Base-by-base conservation (phyloP, 53 echinoderm and acorn worm species). In the Hippasteria phrygiana region DNA sequence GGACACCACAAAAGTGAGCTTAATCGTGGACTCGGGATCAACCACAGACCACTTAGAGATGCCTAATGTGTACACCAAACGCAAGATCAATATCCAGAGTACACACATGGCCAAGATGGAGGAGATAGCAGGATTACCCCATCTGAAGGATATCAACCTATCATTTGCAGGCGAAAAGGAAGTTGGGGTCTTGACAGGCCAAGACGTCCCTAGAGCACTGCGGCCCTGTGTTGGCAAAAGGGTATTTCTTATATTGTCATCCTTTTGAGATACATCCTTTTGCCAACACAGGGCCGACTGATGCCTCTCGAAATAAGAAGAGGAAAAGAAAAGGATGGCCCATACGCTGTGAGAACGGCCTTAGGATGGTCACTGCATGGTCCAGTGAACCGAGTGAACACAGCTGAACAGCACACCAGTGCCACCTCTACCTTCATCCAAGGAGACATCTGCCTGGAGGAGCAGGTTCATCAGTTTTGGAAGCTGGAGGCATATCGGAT, bases 281-380 rank as follows among this genome's bases (percentile, higher is more conserved):
- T n/a, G n/a, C n/a, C n/a, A n/a, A n/a, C n/a, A n/a, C n/a, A n/a
- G n/a, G n/a, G n/a, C n/a, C n/a, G n/a, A n/a, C n/a, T 74, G 29
- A 50, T 74, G 50, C 74, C 74, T 12, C 77, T 77, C 5, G 77
- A 77, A 73, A 20, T 88, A 73, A 53, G 73, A 29, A 55, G 48
- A 43, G 50, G 88, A 40, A 75, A 41, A 17, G 50, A 55, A 40
- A 56, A 59, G 28, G 59, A 74, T 3, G 88, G 64, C 24, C 88
- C 88, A 22, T 88, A 88, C 13, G 88, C 88, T 20, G 34, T 88
- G 34, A 48, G 77, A 62, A 88, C 88, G 14, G 27, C 47, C 1
- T 28, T 88, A 28, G 88, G 88, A 59, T 88, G 88, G 88, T 75
- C 88, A 41, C 28, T 88, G 17, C 75, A 88, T 88, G 88, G 88